Conservation (phyloP, 2,888 invertebrate species). For the Drosophila atripex region DNA sequence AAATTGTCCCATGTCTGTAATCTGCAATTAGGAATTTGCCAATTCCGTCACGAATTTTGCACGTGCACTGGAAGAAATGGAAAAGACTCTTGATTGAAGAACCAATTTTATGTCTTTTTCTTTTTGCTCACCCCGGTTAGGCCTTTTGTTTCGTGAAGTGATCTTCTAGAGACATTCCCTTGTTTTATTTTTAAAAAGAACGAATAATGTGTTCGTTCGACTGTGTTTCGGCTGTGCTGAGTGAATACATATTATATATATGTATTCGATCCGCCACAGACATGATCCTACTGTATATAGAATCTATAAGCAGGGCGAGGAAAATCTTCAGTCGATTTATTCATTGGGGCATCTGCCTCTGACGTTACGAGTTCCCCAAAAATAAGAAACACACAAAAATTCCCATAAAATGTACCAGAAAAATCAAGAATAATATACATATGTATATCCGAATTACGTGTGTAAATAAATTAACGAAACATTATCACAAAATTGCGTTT, state of each 20-base stretch:
- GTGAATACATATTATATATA: too few species aligned
- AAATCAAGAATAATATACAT: background rate
- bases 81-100: too few species aligned
- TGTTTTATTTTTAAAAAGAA: slow-evolving; percentile 30
- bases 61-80: slow-evolving; percentile 39
- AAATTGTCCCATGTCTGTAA: slow-evolving; percentile 33
- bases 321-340: slow-evolving; percentile 5
- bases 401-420: background rate
- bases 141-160: background rate
- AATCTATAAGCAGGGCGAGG: slow-evolving; percentile 7
- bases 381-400: background rate
- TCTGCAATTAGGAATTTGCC: slow-evolving; percentile 52
- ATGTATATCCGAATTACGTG: background rate
- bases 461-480: slow-evolving; percentile 19
- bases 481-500: slow-evolving; percentile 8
- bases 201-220: slow-evolving; percentile 7
- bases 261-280: background rate
- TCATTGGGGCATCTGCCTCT: slow-evolving; percentile 47
- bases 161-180: slow-evolving; percentile 1
- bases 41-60: slow-evolving; percentile 68
- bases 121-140: background rate
- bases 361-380: slow-evolving; percentile 31
- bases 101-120: too few species aligned
- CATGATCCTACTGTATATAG: too few species aligned
- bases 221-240: background rate